Evolutionary conservation across 92 coral and sea anemone genomes (phyloP), one percentile per base, ranked within the genome.

Genomic region (Epizoanthus fatuus): DNA sequence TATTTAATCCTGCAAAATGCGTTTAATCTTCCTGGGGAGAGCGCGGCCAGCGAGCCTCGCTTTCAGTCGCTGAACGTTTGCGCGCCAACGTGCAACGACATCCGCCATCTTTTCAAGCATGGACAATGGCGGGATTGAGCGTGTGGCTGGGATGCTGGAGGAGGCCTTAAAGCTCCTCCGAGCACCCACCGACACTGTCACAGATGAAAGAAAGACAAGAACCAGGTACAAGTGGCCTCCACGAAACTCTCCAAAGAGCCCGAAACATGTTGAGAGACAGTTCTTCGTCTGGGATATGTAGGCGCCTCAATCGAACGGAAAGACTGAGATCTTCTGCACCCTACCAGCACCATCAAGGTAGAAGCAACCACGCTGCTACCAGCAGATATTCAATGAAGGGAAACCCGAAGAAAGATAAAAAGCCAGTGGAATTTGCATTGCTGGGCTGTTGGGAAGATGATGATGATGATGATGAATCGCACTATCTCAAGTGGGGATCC

Each of bases 401-500:
- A 47, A 47, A 47, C 3, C 52, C 52, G 52, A 47, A 63, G 75
- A 83, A 45, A 70, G 71, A 53, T 51, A 72, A 56, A 67, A 83
- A 72, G 72, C 69, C 87, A 37, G 47, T 83, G 13, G 87, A 83
- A 68, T 83, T 83, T 72, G 87, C 87, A 39, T 13, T 83, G 72
- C 25, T 83, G 47, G 42, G 76, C 52, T 83, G 87, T 72, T 83
- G 45, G 72, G 6, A 16, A 29, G 84, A 79, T 6, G 73, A 68
- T 72, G 73, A 68, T 8, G 72, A 67, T 68, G 87, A 72, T 35
- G 81, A 83, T 1, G 87, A 83, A 22, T 22, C 60, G 44, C 87
- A 83, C 20, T 52, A 47, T 70, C 53, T 83, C 19, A 83, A 83
- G 78, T 83, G 87, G 87, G 87, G 72, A 39, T 83, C 87, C 29